phyloP scores from a whole-genome alignment of 2,113 vertebrate genomes.

The Hucho hucho region DNA sequence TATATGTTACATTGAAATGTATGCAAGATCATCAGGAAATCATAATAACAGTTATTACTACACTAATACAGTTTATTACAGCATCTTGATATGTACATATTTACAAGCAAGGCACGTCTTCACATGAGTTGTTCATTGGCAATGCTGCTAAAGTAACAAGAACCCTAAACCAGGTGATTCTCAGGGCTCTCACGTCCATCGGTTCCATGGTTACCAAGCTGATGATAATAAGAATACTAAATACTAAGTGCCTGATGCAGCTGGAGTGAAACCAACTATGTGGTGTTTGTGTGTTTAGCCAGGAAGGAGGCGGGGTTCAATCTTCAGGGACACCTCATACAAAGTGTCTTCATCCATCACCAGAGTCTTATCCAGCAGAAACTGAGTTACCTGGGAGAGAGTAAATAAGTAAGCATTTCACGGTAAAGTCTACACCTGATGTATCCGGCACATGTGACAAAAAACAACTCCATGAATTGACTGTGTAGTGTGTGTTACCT shows the following conservation, averaged over 20 bases:
- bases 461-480: no score
- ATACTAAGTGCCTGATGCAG: no score
- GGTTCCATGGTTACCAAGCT: no score
- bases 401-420: not conserved
- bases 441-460: no score
- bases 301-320: conserved; percentile 86
- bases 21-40: not conserved
- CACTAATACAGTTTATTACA: conserved; percentile 10
- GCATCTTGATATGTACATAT: conserved; percentile 26
- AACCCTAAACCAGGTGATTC: conserved; percentile 14
- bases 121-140: conserved; percentile 59
- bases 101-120: conserved; percentile 64
- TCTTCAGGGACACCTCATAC: conserved; percentile 93
- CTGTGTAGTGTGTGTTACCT: conserved; percentile 67
- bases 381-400: conserved; percentile 86
- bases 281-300: conserved; percentile 35
- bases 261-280: not conserved
- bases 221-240: no score
- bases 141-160: conserved; percentile 6
- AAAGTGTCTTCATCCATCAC: conserved; percentile 96
- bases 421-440: not conserved
- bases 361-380: conserved; percentile 90
- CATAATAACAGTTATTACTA: not conserved
- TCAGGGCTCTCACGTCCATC: not conserved
- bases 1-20: not conserved